Percentiles rank a stretch among this genome's conserved stretches.
Conservation (phyloP, 2,888 invertebrate genomes). For the Eristalinus sepulchralis region DNA sequence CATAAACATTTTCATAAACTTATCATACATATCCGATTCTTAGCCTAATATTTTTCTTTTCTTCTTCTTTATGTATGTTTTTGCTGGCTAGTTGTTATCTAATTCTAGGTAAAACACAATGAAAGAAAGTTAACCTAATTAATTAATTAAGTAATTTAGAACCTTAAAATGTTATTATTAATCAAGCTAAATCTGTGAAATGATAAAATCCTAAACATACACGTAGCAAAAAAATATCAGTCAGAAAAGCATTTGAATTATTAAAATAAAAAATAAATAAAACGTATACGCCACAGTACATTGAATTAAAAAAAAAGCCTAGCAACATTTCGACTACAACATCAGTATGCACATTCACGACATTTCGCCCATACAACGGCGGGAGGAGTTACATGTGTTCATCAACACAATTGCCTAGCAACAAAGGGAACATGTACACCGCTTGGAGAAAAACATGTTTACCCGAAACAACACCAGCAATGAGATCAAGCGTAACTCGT, state of each 20-base stretch:
- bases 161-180: not conserved
- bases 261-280: not conserved
- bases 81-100: no score
- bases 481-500: no score
- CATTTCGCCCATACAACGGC: not conserved
- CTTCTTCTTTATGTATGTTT: no score
- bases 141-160: not conserved
- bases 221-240: conserved; percentile 32
- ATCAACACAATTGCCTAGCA: not conserved
- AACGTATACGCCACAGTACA: not conserved
- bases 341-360: not conserved
- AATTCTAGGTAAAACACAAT: not conserved
- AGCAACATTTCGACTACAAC: no score
- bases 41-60: no score
- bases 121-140: not conserved
- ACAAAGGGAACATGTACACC: not conserved
- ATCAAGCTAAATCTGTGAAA: not conserved
- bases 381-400: not conserved
- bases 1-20: no score
- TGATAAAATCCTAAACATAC: not conserved
- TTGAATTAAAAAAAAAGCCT: no score
- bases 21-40: no score
- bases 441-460: no score
- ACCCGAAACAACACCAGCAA: no score
- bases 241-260: not conserved